phyloP scores from a whole-genome alignment of 2,797 vertebrate genomes.

The Pangasius sanitwongsei region DNA sequence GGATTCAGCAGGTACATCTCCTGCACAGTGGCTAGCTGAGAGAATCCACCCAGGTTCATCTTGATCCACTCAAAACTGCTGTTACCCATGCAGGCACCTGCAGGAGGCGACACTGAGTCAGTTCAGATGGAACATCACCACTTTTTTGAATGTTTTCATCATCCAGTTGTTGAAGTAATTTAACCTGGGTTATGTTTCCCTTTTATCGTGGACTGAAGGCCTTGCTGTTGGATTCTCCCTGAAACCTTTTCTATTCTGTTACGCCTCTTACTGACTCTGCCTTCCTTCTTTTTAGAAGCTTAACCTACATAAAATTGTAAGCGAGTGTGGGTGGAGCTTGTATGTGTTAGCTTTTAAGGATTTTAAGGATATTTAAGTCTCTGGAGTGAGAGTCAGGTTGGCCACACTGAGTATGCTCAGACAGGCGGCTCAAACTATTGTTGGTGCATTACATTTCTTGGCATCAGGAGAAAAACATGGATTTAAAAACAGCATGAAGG shows the following conservation, averaged over 20 bases:
- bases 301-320: background rate
- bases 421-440: background rate
- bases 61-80: constrained; percentile 68
- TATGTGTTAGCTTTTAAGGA: background rate
- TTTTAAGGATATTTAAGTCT: background rate
- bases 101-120: constrained; percentile 20
- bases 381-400: background rate
- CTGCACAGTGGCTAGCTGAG: constrained; percentile 59
- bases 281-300: background rate
- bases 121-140: background rate
- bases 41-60: constrained; percentile 72
- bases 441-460: background rate
- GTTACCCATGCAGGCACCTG: constrained; percentile 61
- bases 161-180: background rate
- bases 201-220: background rate
- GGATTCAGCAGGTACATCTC: constrained; percentile 71
- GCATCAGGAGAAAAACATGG: background rate
- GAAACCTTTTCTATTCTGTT: background rate
- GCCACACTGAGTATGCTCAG: background rate
- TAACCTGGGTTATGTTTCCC: background rate
- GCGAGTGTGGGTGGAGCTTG: background rate
- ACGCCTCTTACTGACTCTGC: background rate
- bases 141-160: background rate
- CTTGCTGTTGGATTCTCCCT: background rate
- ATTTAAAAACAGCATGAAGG: background rate